A percentile compares a stretch with the other conserved stretches of the same genome.
Evolutionary conservation across 1,140 invertebrate genomes (phyloP).

Genomic region (Pogonomyrmex barbatus): DNA sequence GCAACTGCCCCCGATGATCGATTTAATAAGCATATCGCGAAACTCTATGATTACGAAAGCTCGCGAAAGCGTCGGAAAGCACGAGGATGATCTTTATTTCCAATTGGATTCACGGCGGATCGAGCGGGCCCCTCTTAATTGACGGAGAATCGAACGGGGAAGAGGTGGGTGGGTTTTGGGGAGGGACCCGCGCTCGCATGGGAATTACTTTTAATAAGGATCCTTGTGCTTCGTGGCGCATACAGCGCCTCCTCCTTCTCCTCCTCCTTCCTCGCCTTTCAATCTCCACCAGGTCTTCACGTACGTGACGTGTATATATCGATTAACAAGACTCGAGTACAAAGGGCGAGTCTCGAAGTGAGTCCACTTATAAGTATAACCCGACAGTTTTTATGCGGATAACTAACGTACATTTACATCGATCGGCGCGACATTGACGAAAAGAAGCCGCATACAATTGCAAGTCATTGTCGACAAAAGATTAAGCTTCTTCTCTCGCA

Average conservation of each 20-base stretch:
- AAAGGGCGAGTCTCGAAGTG: constrained; percentile 46
- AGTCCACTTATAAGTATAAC: constrained; percentile 56
- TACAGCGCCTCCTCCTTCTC: constrained; percentile 54
- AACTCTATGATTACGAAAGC: constrained; percentile 78
- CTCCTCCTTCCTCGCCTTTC: constrained; percentile 55
- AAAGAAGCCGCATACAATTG: constrained; percentile 24
- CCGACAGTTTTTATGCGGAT: constrained; percentile 52
- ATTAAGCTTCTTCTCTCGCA: neutral
- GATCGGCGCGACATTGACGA: constrained; percentile 50
- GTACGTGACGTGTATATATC: constrained; percentile 64
- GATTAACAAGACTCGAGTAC: constrained; percentile 61
- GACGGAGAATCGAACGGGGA: constrained; percentile 67
- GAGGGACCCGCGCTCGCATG: constrained; percentile 59
- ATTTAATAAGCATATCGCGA: constrained; percentile 80
- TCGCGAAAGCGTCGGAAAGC: constrained; percentile 71
- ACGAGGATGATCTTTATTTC: constrained; percentile 75
- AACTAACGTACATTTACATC: constrained; percentile 41
- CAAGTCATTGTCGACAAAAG: constrained; percentile 39
- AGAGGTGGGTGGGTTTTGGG: constrained; percentile 65
- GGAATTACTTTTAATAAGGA: constrained; percentile 79
- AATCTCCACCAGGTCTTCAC: constrained; percentile 50
- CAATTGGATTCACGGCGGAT: constrained; percentile 75
- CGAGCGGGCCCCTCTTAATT: constrained; percentile 69
- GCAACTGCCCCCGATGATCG: constrained; percentile 62
- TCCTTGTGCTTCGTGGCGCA: constrained; percentile 46